Conservation (phyloP, 1,140 invertebrate genomes). For the Pseudachorutes palmiensis region DNA sequence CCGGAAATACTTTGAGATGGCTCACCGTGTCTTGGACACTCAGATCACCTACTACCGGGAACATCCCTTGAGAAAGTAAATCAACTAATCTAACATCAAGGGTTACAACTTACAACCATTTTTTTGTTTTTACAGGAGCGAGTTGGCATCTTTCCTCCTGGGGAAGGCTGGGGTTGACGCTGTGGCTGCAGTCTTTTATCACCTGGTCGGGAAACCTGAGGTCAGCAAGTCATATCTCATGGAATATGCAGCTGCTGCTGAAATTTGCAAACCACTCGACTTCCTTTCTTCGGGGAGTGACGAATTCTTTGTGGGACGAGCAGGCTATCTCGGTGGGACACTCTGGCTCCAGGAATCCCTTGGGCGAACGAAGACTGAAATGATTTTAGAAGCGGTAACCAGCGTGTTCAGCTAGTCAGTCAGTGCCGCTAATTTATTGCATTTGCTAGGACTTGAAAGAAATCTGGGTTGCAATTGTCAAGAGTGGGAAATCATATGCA, state of each 20-base stretch:
- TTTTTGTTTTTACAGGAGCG: constrained; percentile 23
- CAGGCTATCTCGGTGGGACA: constrained; percentile 67
- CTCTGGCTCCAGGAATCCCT: constrained; percentile 60
- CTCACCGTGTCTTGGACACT: not conserved
- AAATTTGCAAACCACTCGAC: constrained; percentile 47
- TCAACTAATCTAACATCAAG: no score
- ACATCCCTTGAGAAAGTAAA: not conserved
- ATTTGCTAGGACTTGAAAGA: constrained; percentile 41
- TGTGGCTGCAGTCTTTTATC: constrained; percentile 41
- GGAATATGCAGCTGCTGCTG: constrained; percentile 40
- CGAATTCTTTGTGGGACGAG: constrained; percentile 72
- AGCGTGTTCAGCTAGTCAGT: constrained; percentile 32
- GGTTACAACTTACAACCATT: not conserved
- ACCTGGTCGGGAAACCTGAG: constrained; percentile 19
- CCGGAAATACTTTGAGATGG: not conserved
- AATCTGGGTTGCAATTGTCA: constrained; percentile 58
- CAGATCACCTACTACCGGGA: not conserved
- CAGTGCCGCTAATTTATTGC: constrained; percentile 37
- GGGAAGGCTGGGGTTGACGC: constrained; percentile 46
- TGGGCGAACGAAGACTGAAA: no score
- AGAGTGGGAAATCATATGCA: constrained; percentile 61
- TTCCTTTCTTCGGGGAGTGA: constrained; percentile 61
- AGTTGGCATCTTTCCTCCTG: constrained; percentile 43
- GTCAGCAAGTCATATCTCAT: constrained; percentile 16
- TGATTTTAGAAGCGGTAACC: constrained; percentile 23